These are phyloP conservation scores for Zeugodacus cucurbitae DNA, from an alignment of 1,140 invertebrate species.

Conservation along the genomic window DNA sequence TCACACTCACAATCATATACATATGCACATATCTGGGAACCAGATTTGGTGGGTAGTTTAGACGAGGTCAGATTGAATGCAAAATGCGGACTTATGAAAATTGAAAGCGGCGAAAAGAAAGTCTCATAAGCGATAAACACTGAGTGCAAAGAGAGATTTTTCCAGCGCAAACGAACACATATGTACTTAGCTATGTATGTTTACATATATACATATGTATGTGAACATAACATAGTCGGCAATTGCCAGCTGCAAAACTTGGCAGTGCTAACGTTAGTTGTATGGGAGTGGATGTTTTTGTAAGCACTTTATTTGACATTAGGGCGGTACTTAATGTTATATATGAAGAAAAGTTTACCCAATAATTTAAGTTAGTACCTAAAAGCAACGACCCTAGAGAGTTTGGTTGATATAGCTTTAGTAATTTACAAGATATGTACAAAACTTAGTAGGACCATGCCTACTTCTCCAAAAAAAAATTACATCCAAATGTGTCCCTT, in stretches of 20 bases:
- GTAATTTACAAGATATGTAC: too few species aligned
- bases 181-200: neutral
- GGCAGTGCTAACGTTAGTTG: neutral
- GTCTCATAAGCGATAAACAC: neutral
- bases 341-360: too few species aligned
- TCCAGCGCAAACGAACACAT: neutral
- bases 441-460: too few species aligned
- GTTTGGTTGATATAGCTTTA: too few species aligned
- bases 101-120: neutral
- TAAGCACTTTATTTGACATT: neutral
- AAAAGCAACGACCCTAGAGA: too few species aligned
- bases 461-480: too few species aligned
- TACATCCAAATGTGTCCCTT: too few species aligned
- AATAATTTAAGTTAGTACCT: too few species aligned
- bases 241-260: neutral
- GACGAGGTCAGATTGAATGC: neutral
- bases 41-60: neutral
- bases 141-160: neutral
- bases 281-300: neutral
- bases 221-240: neutral
- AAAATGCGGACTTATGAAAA: neutral
- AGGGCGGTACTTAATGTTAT: too few species aligned
- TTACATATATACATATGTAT: neutral
- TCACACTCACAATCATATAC: neutral
- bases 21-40: neutral